phyloP scores from a whole-genome alignment of 2,113 vertebrate genomes.

The human (Homo sapiens) region DNA sequence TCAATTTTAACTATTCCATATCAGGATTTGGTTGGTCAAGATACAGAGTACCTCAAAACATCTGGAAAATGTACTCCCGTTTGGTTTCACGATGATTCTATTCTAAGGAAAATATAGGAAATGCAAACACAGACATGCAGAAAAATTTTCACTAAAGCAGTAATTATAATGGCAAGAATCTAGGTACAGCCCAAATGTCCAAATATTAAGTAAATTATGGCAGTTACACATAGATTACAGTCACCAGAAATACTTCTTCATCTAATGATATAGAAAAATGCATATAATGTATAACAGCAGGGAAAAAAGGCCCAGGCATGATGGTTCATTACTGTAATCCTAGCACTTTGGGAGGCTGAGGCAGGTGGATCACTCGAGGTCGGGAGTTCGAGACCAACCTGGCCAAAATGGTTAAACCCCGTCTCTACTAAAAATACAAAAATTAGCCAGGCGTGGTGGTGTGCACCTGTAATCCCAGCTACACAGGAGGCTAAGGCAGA shows the following conservation, averaged over 20 bases:
- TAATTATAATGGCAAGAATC: slow-evolving; percentile 39
- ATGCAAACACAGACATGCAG: not conserved
- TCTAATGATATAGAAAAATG: not conserved
- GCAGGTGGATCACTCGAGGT: not conserved
- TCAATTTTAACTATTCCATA: slow-evolving; percentile 9
- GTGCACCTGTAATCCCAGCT: not conserved
- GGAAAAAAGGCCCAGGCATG: too few relatives aligned
- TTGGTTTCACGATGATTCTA: not conserved
- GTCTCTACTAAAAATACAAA: not conserved
- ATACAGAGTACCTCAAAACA: not conserved
- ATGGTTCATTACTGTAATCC: not conserved
- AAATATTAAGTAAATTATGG: slow-evolving; percentile 26
- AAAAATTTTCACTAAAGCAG: slow-evolving; percentile 4
- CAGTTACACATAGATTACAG: not conserved
- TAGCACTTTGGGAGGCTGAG: not conserved
- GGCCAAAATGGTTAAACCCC: not conserved
- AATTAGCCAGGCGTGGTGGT: not conserved
- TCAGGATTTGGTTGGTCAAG: not conserved
- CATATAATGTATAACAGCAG: not conserved
- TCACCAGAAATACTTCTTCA: slow-evolving; percentile 20
- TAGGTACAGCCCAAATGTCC: not conserved
- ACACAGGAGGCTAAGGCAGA: not conserved
- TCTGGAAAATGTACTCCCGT: not conserved
- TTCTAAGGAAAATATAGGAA: slow-evolving; percentile 12
- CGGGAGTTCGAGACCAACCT: not conserved